Conservation (phyloP, 2,888 invertebrate genomes). For the Silvanus unidentatus region DNA sequence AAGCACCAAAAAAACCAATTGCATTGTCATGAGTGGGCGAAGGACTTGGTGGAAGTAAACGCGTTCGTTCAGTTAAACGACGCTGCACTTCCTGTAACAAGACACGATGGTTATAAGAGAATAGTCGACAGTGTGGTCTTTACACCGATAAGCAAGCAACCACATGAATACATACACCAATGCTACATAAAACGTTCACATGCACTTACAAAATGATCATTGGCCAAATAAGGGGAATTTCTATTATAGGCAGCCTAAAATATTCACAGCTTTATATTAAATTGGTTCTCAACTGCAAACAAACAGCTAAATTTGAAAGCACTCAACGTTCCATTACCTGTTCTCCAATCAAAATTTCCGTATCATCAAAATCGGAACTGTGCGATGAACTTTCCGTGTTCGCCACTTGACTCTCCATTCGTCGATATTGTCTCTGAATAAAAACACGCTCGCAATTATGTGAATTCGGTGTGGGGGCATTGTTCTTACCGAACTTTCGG, state of each 20-base stretch:
- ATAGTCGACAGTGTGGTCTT: too few species aligned
- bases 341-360: constrained; percentile 53
- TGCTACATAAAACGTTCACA: constrained; percentile 14
- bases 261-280: too few species aligned
- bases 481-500: background rate
- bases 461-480: background rate
- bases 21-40: constrained; percentile 48
- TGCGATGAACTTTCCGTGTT: constrained; percentile 27
- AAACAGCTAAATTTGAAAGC: background rate
- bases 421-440: constrained; percentile 30
- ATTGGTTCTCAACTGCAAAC: background rate
- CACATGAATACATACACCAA: background rate
- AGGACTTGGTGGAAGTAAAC: constrained; percentile 25
- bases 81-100: constrained; percentile 40
- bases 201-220: constrained; percentile 37
- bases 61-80: constrained; percentile 33
- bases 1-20: constrained; percentile 70
- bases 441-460: constrained; percentile 11
- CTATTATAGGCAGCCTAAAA: constrained; percentile 2
- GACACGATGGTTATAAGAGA: too few species aligned
- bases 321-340: constrained; percentile 47
- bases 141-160: background rate
- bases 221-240: constrained; percentile 19
- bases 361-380: constrained; percentile 27
- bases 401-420: constrained; percentile 33